Base-by-base conservation (phyloP, 1,140 invertebrate genomes). In the Dendrolimus kikuchii region DNA sequence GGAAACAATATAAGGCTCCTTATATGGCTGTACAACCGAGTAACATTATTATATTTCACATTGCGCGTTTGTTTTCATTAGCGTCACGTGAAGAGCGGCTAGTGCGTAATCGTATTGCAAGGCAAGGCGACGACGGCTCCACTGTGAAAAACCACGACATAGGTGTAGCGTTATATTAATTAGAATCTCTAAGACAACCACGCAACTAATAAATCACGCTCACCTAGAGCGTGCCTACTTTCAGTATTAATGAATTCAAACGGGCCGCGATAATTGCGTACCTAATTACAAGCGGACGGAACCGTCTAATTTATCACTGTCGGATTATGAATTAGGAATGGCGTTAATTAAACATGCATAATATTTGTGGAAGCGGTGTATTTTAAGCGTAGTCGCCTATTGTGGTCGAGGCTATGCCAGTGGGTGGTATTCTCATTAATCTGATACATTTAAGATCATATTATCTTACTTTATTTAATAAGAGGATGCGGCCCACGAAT, bases 241-340 rank as follows among this genome's bases (percentile, higher is more conserved):
- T 71, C 60, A 61, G 69, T 69, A 66, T 71, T 81, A 82, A 81
- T 86, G 81, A 81, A 86, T 83, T 86, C 78, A 83, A 83, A 81
- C 77, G 74, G 71, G 70, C 75, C 70, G 77, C 78, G 73, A 79
- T 86, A 86, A 86, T 86, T 83, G 82, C 80, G 80, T 71, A 77
- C 71, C 77, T 83, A 83, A 83, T 86, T 81, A 86, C 76, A 68
- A 61, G 67, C 74, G 78, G 70, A 69, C 77, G 75, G 71, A 65
- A 65, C 68, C 62, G 64, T 75, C 72, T 77, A 74, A 83, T 86
- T 81, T 82, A 86, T 86, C 78, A 86, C 70, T 86, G 82, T 86
- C 82, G 78, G 80, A 82, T 86, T 86, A 86, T 81, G 82, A 86
- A 82, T 86, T 83, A 81, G 75, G 74, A 74, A 77, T 74, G 66